A percentile compares a stretch with the other conserved stretches of the same genome.
Conservation (phyloP, 2,113 vertebrate genomes). For the Stictonetta naevosa region DNA sequence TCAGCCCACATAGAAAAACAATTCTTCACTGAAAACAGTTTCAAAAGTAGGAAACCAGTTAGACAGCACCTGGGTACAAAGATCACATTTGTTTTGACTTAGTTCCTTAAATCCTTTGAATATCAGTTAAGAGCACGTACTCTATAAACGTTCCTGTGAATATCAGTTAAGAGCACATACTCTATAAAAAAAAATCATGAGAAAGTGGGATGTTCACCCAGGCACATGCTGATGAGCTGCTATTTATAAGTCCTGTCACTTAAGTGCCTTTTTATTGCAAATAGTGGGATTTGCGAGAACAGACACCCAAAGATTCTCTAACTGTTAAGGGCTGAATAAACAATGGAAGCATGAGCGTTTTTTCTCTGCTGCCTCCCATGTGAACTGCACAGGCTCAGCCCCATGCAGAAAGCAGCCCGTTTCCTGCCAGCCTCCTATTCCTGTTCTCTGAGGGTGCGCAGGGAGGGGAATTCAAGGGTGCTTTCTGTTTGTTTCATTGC, state of each 20-base stretch:
- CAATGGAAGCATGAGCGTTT: neutral
- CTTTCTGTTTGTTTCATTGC: neutral
- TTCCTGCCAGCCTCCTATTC: neutral
- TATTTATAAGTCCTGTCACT: neutral
- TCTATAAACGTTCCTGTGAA: neutral
- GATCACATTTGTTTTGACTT: conserved; percentile 51
- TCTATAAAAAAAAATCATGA: neutral
- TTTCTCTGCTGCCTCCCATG: neutral
- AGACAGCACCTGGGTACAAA: conserved; percentile 12
- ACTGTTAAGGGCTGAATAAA: conserved; percentile 9
- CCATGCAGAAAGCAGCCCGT: neutral
- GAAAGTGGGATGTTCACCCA: neutral
- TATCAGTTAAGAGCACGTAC: neutral
- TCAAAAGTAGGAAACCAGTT: conserved; percentile 1
- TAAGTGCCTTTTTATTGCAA: neutral
- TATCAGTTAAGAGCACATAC: neutral
- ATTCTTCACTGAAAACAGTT: neutral
- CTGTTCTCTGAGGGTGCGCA: neutral
- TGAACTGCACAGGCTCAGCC: neutral
- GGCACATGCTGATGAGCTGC: neutral
- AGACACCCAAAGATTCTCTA: neutral
- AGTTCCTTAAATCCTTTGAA: conserved; percentile 26
- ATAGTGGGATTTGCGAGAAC: neutral
- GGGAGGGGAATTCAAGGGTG: neutral
- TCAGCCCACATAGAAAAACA: neutral